Evolutionary conservation across 2,888 invertebrate genomes (phyloP).

Genomic region (Mactromeris polynyma): DNA sequence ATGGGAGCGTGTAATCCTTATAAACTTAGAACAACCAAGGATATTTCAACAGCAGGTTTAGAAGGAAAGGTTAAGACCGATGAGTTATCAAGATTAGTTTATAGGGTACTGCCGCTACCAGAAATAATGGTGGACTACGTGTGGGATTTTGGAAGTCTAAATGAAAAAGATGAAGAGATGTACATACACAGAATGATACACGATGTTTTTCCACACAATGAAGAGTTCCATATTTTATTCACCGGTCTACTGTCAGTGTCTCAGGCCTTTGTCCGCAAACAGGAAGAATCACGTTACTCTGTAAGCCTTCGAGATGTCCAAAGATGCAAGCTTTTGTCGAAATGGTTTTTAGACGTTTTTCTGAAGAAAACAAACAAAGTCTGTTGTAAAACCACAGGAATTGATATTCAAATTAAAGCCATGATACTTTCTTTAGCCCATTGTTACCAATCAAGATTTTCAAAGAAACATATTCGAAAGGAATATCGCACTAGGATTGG

Average conservation of each 20-base stretch:
- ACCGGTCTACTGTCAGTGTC: slow-evolving; percentile 52
- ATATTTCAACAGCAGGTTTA: slow-evolving; percentile 72
- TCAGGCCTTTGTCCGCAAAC: slow-evolving; percentile 55
- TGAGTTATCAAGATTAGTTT: slow-evolving; percentile 73
- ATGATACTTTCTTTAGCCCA: slow-evolving; percentile 66
- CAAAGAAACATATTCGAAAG: slow-evolving; percentile 40
- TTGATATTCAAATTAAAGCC: slow-evolving; percentile 21
- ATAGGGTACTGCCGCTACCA: slow-evolving; percentile 78
- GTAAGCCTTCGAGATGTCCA: slow-evolving; percentile 67
- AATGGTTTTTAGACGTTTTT: slow-evolving; percentile 53
- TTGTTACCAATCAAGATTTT: slow-evolving; percentile 70
- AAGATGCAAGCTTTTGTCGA: slow-evolving; percentile 47
- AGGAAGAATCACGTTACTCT: slow-evolving; percentile 41
- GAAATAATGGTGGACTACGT: slow-evolving; percentile 77
- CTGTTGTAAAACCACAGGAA: background rate
- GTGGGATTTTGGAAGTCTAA: slow-evolving; percentile 78
- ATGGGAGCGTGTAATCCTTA: slow-evolving; percentile 80
- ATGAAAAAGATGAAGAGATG: slow-evolving; percentile 68
- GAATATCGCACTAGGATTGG: slow-evolving; percentile 53
- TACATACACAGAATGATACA: slow-evolving; percentile 69
- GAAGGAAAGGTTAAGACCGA: slow-evolving; percentile 73
- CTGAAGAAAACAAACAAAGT: background rate
- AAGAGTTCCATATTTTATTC: slow-evolving; percentile 24
- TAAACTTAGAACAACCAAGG: slow-evolving; percentile 60
- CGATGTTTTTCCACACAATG: slow-evolving; percentile 28